Base-by-base conservation (phyloP, 92 coral and sea anemone genomes). In the Palythoa grandis region DNA sequence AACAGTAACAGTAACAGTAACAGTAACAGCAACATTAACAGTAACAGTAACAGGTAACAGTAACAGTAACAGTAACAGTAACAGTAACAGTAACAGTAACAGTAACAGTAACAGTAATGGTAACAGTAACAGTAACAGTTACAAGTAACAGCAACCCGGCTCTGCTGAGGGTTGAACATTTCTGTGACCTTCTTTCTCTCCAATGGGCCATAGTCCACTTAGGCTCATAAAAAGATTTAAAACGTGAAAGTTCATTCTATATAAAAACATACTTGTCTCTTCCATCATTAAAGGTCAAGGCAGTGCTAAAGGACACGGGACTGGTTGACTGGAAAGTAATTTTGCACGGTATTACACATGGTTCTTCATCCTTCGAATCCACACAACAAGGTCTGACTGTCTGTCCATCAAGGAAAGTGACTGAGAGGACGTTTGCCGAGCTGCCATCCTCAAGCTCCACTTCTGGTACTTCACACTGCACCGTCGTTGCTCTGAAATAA, bases 371-470 rank as follows among this genome's bases (percentile, higher is more conserved):
- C 11, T 22, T 47, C 16, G 87, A 75, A 24, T 90, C 89, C 50
- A 79, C 87, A 37, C 93, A 83, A 58, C 99, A 92, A 6, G 98
- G 98, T 37, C 66, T 87, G 85, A 96, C 88, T 48, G 93, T 54
- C 87, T 90, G 98, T n/a, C 95, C 99, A 29, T 82, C 87, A 2
- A 96, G 98, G 87, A 96, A 94, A 17, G 91, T 80, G 50, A 93
- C 93, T 15, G 92, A 90, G 65, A 96, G 78, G n/a, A 96, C 93
- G 20, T 86, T 84, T 82, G 87, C 85, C 8, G 86, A 74, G 82
- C 94, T 96, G 20, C 99, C 99, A 78, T 96, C 98, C 67, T 90
- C 95, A 76, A 94, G 87, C 56, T 96, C 99, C n/a, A 94, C 95
- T 68, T 88, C 87, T 13, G 98, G 99, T 61, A 93, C 83, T 54